A percentile compares a stretch with the other conserved stretches of the same genome.
Evolutionary conservation across 2,113 vertebrate genomes (phyloP).

Genomic region (Platichthys flesus): DNA sequence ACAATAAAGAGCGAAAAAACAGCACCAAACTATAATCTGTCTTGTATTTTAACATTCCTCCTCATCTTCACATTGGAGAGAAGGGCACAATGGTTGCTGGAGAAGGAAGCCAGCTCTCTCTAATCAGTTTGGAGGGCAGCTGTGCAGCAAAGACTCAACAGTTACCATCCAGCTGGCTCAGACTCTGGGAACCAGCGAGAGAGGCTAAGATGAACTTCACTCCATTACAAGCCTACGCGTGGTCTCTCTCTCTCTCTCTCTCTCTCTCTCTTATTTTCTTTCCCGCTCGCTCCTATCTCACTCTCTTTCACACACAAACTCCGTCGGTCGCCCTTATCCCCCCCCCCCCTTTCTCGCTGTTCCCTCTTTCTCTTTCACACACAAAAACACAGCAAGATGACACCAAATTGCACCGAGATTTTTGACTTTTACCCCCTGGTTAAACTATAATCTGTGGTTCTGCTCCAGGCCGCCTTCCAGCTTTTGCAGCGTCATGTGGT

Average conservation of each 20-base stretch:
- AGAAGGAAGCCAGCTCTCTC: slow-evolving; percentile 68
- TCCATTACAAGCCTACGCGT: slow-evolving; percentile 55
- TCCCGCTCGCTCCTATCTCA: slow-evolving; percentile 4
- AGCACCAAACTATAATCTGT: slow-evolving; percentile 22
- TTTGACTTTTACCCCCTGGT: slow-evolving; percentile 61
- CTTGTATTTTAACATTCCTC: slow-evolving; percentile 46
- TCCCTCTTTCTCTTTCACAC: slow-evolving; percentile 22
- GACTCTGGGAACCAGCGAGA: slow-evolving; percentile 77
- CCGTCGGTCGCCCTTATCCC: slow-evolving; percentile 14
- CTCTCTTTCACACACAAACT: slow-evolving; percentile 30
- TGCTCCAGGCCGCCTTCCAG: slow-evolving; percentile 70
- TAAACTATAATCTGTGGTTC: slow-evolving; percentile 72
- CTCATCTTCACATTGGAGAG: slow-evolving; percentile 45
- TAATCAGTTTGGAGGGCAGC: slow-evolving; percentile 81
- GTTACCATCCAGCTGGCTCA: slow-evolving; percentile 77
- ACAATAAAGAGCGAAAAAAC: slow-evolving; percentile 39
- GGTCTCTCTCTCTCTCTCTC: slow-evolving; percentile 16
- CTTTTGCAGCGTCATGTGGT: slow-evolving; percentile 72
- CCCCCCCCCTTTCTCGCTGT: not conserved
- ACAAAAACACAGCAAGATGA: slow-evolving; percentile 57
- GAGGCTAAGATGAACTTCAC: slow-evolving; percentile 63
- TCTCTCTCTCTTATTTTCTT: slow-evolving; percentile 3
- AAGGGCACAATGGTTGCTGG: slow-evolving; percentile 62
- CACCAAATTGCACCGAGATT: slow-evolving; percentile 22
- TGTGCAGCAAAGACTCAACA: slow-evolving; percentile 73